phyloP scores from a whole-genome alignment of 2,888 invertebrate genomes.

The Dorcus hopei region DNA sequence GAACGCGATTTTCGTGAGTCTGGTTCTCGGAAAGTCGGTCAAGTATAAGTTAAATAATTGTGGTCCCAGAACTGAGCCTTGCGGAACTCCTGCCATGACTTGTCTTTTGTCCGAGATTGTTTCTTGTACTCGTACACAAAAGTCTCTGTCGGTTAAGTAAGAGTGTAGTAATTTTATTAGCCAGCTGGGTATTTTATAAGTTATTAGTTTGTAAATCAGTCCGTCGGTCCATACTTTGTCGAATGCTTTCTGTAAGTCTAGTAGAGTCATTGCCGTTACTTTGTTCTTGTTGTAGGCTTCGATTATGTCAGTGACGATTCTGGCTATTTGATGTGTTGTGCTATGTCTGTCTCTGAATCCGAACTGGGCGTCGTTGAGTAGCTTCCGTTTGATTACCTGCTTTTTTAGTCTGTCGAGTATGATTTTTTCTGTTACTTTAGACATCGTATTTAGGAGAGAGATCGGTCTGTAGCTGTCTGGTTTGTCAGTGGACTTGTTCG shows the following conservation, averaged over 20 bases:
- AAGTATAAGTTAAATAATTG: no score
- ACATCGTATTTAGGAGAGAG: constrained; percentile 16
- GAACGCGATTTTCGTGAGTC: not conserved
- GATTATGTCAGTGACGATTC: not conserved
- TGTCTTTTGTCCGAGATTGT: not conserved
- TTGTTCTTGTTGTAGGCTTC: not conserved
- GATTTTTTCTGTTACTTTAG: constrained; percentile 21
- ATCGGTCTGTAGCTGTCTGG: constrained; percentile 23
- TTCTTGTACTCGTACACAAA: constrained; percentile 24
- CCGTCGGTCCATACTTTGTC: constrained; percentile 37
- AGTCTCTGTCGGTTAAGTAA: constrained; percentile 27
- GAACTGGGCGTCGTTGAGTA: constrained; percentile 1
- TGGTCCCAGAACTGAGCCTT: constrained; percentile 16
- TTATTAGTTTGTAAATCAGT: constrained; percentile 33
- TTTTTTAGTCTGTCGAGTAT: constrained; percentile 11
- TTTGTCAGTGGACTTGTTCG: not conserved
- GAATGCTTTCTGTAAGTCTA: constrained; percentile 42
- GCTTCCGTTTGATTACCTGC: constrained; percentile 10
- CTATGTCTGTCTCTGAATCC: not conserved
- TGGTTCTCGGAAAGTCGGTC: no score
- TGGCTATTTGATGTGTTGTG: not conserved
- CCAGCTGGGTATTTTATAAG: constrained; percentile 21
- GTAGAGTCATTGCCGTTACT: constrained; percentile 28
- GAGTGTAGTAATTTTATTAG: constrained; percentile 26
- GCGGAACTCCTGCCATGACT: constrained; percentile 23